A percentile compares a stretch with the other conserved stretches of the same genome.
These are phyloP conservation scores for Ophthalmolycus amberensis DNA, from an alignment of 2,113 vertebrate species.

Conservation along the genomic window DNA sequence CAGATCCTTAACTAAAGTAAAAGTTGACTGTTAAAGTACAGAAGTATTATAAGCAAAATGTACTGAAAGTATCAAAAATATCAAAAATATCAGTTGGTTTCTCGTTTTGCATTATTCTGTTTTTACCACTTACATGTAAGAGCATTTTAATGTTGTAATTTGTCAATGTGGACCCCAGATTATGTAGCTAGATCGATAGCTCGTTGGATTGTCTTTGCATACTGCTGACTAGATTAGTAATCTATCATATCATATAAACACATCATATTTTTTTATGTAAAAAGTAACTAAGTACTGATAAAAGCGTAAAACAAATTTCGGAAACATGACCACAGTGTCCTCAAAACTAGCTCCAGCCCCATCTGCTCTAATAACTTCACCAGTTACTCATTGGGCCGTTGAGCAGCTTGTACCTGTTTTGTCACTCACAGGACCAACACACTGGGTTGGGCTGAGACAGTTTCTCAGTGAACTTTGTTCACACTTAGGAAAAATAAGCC, in stretches of 20 bases:
- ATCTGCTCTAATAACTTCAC: neutral
- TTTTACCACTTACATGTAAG: neutral
- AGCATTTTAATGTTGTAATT: neutral
- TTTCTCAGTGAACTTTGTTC: neutral
- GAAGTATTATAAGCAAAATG: neutral
- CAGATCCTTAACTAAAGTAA: neutral
- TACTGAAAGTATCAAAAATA: neutral
- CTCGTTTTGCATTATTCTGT: neutral
- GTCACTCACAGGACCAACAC: neutral
- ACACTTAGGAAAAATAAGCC: neutral
- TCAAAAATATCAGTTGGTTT: neutral
- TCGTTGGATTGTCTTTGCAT: neutral
- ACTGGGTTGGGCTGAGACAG: neutral
- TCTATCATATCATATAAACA: neutral
- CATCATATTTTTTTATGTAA: neutral
- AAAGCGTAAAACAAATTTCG: neutral
- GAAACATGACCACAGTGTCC: neutral
- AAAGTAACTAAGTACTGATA: neutral
- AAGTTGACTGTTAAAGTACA: neutral
- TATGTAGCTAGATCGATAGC: neutral
- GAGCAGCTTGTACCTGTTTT: neutral
- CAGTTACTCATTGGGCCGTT: neutral
- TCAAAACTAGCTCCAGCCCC: neutral
- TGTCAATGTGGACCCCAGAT: neutral
- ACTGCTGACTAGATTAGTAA: neutral